Evolutionary conservation across 2,888 invertebrate species (phyloP).

Genomic region (Anthrax anthrax): DNA sequence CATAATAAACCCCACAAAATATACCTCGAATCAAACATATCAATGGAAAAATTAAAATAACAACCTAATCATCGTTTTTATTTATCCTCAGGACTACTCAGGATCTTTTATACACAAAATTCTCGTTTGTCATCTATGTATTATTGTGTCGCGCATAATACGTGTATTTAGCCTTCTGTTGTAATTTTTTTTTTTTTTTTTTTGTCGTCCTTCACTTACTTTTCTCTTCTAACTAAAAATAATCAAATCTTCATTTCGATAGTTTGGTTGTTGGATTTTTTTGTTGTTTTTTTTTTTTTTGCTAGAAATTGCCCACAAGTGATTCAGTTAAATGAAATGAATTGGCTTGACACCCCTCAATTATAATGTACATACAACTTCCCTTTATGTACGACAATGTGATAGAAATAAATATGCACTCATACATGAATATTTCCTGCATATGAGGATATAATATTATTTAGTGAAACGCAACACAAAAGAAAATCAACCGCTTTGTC

Average conservation of each 20-base stretch:
- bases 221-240: background rate
- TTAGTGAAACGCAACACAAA: too few relatives aligned
- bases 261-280: conserved; percentile 2
- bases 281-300: conserved; percentile 4
- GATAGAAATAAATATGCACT: too few relatives aligned
- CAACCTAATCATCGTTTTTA: conserved; percentile 34
- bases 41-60: conserved; percentile 38
- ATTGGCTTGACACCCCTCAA: conserved; percentile 21
- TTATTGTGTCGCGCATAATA: too few relatives aligned
- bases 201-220: background rate
- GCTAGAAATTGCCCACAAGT: conserved; percentile 10
- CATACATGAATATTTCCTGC: too few relatives aligned
- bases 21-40: conserved; percentile 20
- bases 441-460: too few relatives aligned
- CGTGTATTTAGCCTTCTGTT: conserved; percentile 3
- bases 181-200: background rate
- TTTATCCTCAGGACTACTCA: conserved; percentile 10
- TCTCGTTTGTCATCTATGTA: conserved; percentile 9
- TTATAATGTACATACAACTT: conserved; percentile 12
- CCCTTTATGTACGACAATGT: background rate
- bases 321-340: conserved; percentile 19
- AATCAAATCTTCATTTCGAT: background rate
- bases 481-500: too few relatives aligned
- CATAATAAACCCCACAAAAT: conserved; percentile 15
- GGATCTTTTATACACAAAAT: conserved; percentile 6